Evolutionary conservation across 2,113 vertebrate genomes (phyloP).

Genomic region (Anhinga anhinga): DNA sequence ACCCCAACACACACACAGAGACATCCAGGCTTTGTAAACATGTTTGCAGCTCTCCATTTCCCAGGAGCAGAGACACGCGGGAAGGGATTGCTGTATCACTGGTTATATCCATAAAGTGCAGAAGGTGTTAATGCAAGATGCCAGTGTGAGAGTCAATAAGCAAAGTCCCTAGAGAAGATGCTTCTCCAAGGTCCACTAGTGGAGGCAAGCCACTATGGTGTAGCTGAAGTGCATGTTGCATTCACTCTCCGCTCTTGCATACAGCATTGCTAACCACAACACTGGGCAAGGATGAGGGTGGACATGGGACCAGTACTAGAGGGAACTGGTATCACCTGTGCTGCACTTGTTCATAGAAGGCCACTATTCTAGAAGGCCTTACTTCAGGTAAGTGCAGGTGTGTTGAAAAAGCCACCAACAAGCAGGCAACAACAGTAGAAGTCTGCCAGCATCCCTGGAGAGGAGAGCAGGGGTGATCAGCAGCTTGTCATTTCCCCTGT

Average conservation of each 20-base stretch:
- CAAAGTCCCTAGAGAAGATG: neutral
- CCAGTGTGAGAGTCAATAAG: neutral
- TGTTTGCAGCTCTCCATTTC: neutral
- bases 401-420: neutral
- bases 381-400: neutral
- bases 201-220: neutral
- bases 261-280: neutral
- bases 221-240: neutral
- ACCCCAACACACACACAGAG: too few relatives aligned
- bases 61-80: neutral
- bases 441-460: neutral
- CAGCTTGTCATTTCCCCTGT: neutral
- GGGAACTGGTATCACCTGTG: neutral
- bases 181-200: neutral
- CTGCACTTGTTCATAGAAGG: neutral
- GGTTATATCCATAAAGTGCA: neutral
- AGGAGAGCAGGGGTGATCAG: neutral
- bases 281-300: neutral
- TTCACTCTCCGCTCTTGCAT: neutral
- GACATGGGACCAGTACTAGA: neutral
- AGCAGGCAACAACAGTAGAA: neutral
- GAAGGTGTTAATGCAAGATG: neutral
- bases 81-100: neutral
- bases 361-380: neutral
- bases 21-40: neutral